Evolutionary conservation across 1,140 invertebrate genomes (phyloP), one percentile per base, ranked within the genome.

Genomic region (Melitaea cinxia): DNA sequence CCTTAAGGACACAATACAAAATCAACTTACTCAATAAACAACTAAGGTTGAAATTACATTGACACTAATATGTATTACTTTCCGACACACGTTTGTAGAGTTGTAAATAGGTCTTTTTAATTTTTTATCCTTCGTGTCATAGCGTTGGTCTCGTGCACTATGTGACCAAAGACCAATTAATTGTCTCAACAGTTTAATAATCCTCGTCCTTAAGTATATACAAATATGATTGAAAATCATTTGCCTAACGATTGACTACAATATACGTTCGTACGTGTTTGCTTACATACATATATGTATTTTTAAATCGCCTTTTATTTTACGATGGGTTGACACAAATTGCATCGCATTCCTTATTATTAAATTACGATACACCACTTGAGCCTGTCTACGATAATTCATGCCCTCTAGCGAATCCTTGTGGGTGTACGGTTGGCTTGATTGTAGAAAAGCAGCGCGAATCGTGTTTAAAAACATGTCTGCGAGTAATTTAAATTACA

Each of bases 171-270:
- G 14, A 47, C 42, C 42, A 47, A 47, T 47, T 47, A 47, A 47
- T 47, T 12, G 17, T 47, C 4, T 1, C 19, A 19, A 21, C 42
- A 47, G 23, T 23, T 47, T 21, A 19, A 47, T n/a, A 10, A 47
- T 21, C 42, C 10, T 23, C 19, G 19, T 23, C 10, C 42, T n/a
- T 47, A 47, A n/a, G 10, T 2, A 7, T 10, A 12, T 23, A 2
- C 2, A 7, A 21, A 47, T 23, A 47, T 23, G 19, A 45, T 72
- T 49, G 61, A 70, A 68, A 64, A 59, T 62, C 52, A 39, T 45
- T 54, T 60, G n/a, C 39, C 61, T 58, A 54, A 68, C 65, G 15
- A 69, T 70, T 68, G 73, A 58, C 35, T 65, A 72, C 61, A 56
- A 69, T 65, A 57, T 64, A 56, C 54, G 37, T 42, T 9, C 35